These are phyloP conservation scores for Hemichromis elongatus DNA, from an alignment of 2,113 vertebrate species.

Conservation along the genomic window DNA sequence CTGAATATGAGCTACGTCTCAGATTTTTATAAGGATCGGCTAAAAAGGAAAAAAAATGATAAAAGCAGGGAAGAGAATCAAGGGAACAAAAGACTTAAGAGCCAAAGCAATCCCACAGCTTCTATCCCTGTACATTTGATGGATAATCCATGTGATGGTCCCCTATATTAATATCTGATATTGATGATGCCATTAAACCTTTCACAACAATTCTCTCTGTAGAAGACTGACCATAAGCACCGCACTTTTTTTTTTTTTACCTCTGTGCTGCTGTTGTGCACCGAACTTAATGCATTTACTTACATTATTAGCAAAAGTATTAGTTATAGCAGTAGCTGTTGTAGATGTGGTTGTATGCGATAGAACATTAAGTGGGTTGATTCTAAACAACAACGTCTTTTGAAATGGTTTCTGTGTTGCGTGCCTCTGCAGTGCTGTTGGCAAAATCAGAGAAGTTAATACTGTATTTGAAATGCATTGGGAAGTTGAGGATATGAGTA, in stretches of 20 bases:
- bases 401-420: not conserved
- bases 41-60: not conserved
- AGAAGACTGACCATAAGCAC: not conserved
- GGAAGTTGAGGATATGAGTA: not conserved
- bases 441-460: not conserved
- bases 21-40: slow-evolving; percentile 1
- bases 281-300: not conserved
- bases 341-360: not conserved
- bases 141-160: slow-evolving; percentile 51
- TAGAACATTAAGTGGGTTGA: not conserved
- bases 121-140: slow-evolving; percentile 27
- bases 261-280: not conserved
- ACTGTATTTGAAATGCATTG: not conserved
- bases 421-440: not conserved
- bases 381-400: not conserved
- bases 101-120: slow-evolving; percentile 38
- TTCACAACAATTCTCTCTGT: slow-evolving; percentile 10
- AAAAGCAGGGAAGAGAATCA: slow-evolving; percentile 12
- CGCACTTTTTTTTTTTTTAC: not conserved
- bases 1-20: not conserved
- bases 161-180: slow-evolving; percentile 53
- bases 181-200: slow-evolving; percentile 24
- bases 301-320: not conserved
- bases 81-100: slow-evolving; percentile 35
- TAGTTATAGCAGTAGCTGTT: not conserved